Evolutionary conservation across 2,113 vertebrate genomes (phyloP).

Genomic region (Scophthalmus maximus): DNA sequence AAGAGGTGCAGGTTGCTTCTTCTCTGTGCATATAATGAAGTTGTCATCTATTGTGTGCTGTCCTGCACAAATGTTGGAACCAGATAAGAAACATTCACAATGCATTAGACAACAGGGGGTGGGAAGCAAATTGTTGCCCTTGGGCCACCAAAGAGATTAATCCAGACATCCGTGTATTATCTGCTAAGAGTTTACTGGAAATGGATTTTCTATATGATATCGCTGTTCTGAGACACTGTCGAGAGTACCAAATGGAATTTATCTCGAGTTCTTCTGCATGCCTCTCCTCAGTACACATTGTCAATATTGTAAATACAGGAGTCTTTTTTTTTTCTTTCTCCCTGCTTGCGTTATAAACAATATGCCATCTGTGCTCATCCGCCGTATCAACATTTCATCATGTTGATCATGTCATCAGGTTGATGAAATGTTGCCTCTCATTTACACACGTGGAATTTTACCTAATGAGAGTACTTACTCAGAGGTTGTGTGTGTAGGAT

Average conservation of each 20-base stretch:
- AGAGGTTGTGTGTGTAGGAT: too few species aligned
- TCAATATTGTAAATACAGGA: not conserved
- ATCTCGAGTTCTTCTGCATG: not conserved
- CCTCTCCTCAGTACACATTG: not conserved
- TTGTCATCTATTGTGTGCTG: not conserved
- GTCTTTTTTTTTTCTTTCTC: constrained; percentile 10
- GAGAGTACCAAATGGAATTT: constrained; percentile 1
- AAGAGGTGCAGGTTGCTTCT: not conserved
- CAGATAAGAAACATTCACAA: not conserved
- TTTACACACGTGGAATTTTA: constrained; percentile 4
- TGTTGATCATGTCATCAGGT: not conserved
- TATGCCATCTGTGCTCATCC: not conserved
- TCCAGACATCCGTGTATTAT: not conserved
- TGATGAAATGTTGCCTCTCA: constrained; percentile 22
- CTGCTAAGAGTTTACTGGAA: not conserved
- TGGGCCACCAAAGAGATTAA: not conserved
- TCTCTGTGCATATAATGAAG: not conserved
- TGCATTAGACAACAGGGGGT: not conserved
- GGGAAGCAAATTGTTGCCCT: not conserved
- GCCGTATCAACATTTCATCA: not conserved
- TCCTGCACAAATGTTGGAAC: not conserved
- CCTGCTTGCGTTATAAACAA: constrained; percentile 14
- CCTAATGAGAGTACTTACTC: constrained; percentile 1
- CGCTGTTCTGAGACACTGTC: not conserved
- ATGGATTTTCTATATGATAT: not conserved